These are phyloP conservation scores for Leptopilina clavipes DNA, from an alignment of 1,140 invertebrate species.

Conservation along the genomic window DNA sequence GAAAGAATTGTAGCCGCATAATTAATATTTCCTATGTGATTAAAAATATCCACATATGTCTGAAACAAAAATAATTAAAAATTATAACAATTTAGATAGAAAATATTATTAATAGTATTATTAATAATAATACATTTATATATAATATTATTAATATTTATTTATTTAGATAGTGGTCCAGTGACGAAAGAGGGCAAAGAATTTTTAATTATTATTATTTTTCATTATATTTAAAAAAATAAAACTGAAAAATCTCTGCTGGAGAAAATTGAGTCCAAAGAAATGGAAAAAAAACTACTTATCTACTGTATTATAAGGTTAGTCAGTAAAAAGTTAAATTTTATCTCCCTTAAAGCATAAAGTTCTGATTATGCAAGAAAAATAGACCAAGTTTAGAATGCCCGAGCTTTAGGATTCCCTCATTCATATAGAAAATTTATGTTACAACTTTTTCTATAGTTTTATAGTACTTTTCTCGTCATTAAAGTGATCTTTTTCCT, in stretches of 20 bases:
- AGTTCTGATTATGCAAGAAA: conserved; percentile 19
- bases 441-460: conserved; percentile 7
- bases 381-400: not conserved
- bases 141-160: too few species aligned
- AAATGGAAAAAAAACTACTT: not conserved
- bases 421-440: conserved; percentile 16
- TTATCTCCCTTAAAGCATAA: conserved; percentile 12
- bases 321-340: conserved; percentile 20
- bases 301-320: not conserved
- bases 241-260: not conserved
- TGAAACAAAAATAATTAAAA: conserved; percentile 73
- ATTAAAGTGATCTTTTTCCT: conserved; percentile 4
- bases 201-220: too few species aligned
- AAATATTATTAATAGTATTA: too few species aligned
- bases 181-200: too few species aligned
- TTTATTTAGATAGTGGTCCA: too few species aligned
- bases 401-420: not conserved
- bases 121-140: too few species aligned
- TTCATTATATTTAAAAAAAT: not conserved
- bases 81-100: not conserved
- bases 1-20: conserved; percentile 82
- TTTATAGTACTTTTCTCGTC: conserved; percentile 16
- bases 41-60: conserved; percentile 81
- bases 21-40: conserved; percentile 79
- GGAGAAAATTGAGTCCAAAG: not conserved